A percentile compares a stretch with the other conserved stretches of the same genome.
These are phyloP conservation scores for Punctoribates punctum DNA, from an alignment of 2,888 invertebrate species.

Conservation along the genomic window DNA sequence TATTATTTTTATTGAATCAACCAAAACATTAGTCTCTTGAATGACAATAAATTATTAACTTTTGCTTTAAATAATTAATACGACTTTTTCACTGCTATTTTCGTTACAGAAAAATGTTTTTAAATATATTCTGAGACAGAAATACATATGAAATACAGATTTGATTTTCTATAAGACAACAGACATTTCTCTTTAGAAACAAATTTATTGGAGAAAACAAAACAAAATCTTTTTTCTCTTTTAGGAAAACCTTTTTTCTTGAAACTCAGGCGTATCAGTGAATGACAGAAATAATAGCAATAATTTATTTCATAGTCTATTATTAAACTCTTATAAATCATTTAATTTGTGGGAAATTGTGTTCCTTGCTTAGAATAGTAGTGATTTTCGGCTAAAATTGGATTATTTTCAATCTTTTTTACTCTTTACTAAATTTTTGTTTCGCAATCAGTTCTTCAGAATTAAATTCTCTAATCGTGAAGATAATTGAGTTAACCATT, in stretches of 20 bases:
- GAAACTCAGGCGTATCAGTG: not conserved
- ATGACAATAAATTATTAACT: not conserved
- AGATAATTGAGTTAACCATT: not conserved
- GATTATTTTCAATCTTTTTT: too few species aligned
- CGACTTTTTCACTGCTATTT: not conserved
- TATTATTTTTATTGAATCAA: not conserved
- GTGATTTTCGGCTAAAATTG: too few species aligned
- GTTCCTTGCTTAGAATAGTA: not conserved
- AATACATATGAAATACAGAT: too few species aligned
- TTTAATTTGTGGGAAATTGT: not conserved
- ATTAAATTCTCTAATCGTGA: not conserved
- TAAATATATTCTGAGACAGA: not conserved
- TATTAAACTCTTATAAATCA: constrained; percentile 13
- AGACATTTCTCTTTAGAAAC: too few species aligned
- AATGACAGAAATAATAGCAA: not conserved
- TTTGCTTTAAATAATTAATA: not conserved
- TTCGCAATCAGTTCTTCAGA: too few species aligned
- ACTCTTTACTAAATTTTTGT: too few species aligned
- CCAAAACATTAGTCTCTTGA: not conserved
- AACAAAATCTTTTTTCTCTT: too few species aligned
- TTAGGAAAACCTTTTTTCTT: too few species aligned
- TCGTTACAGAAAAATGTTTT: not conserved
- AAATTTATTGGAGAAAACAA: too few species aligned
- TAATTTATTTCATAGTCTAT: not conserved
- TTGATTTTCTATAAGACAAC: too few species aligned